Percentiles rank a stretch among this genome's conserved stretches.
These are phyloP conservation scores for Coleophora deauratella DNA, from an alignment of 2,888 invertebrate genomes.

Conservation along the genomic window DNA sequence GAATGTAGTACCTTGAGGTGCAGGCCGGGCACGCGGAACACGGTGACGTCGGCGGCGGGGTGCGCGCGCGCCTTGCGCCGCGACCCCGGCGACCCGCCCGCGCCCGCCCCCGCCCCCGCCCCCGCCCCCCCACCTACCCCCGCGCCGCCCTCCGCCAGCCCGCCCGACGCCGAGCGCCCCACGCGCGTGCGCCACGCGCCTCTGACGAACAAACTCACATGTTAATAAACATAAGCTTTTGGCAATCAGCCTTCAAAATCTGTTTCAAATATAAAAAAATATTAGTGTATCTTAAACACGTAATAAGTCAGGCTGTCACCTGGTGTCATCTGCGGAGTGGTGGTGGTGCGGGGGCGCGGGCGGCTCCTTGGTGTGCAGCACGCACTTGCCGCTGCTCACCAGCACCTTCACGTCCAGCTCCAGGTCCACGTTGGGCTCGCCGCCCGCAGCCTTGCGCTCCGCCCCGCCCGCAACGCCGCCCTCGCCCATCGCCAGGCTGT, in stretches of 20 bases:
- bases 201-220: neutral
- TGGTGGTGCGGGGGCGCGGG: constrained; percentile 56
- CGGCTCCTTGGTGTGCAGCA: constrained; percentile 92
- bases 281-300: no score
- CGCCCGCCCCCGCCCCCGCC: constrained; percentile 33
- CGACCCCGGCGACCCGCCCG: constrained; percentile 26
- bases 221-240: no score
- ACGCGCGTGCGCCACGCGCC: constrained; percentile 77
- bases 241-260: no score
- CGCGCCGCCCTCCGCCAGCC: constrained; percentile 66
- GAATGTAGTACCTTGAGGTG: constrained; percentile 88
- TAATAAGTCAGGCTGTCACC: no score
- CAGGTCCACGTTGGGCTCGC: constrained; percentile 95
- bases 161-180: constrained; percentile 80
- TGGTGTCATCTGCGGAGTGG: no score
- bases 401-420: constrained; percentile 97
- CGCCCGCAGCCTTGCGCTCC: neutral
- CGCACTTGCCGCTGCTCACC: constrained; percentile 97
- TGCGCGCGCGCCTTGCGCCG: constrained; percentile 37
- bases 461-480: constrained; percentile 4
- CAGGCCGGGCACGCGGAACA: constrained; percentile 92
- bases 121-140: constrained; percentile 28
- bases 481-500: constrained; percentile 7
- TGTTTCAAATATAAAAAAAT: no score
- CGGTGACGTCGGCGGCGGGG: constrained; percentile 81